Evolutionary conservation across 2,113 vertebrate genomes (phyloP).

Genomic region (Apaloderma vittatum): DNA sequence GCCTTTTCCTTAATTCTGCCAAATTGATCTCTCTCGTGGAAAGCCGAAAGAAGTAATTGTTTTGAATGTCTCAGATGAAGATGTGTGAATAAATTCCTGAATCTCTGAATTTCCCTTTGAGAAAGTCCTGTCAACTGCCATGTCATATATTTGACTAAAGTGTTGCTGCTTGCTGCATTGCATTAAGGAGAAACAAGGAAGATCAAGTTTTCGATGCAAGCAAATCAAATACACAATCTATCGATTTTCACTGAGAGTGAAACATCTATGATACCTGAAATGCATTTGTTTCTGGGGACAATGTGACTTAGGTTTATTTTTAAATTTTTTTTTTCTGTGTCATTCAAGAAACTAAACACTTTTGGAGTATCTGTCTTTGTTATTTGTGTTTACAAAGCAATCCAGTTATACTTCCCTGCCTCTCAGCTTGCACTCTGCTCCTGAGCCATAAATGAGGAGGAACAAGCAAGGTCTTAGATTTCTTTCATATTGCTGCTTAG

Average conservation of each 20-base stretch:
- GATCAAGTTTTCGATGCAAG: background rate
- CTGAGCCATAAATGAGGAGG: background rate
- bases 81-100: background rate
- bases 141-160: background rate
- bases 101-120: background rate
- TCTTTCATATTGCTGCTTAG: background rate
- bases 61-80: background rate
- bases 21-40: background rate
- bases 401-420: background rate
- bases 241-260: background rate
- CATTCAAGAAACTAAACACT: background rate
- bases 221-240: background rate
- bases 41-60: background rate
- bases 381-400: background rate
- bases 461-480: background rate
- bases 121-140: background rate
- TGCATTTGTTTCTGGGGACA: background rate
- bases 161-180: background rate
- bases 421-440: background rate
- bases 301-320: background rate
- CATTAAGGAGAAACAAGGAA: background rate
- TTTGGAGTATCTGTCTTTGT: background rate
- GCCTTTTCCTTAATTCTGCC: background rate
- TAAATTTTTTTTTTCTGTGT: background rate
- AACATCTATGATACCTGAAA: background rate